phyloP scores from a whole-genome alignment of 53 echinoderm and acorn worm genomes.

The Actinopyga echinites region DNA sequence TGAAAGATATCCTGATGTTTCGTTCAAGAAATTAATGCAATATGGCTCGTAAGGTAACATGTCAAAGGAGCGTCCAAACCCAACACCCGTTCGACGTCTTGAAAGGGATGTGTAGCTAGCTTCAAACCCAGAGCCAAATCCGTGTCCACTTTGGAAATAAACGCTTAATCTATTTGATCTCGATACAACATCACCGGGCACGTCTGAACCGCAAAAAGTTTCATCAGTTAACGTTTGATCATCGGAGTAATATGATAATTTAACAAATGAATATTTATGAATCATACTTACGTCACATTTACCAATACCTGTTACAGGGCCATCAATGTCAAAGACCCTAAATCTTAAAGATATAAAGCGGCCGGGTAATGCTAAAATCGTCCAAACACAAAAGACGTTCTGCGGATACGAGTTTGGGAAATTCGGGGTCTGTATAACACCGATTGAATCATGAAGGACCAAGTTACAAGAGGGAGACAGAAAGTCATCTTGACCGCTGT shows the following conservation, averaged over 20 bases:
- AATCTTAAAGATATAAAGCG: constrained; percentile 12
- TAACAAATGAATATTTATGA: constrained; percentile 25
- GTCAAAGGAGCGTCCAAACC: constrained; percentile 2
- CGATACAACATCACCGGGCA: background rate
- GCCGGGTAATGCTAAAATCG: constrained; percentile 6
- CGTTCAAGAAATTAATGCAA: background rate
- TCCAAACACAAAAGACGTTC: constrained; percentile 21
- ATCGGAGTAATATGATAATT: constrained; percentile 19
- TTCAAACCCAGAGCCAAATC: constrained; percentile 2
- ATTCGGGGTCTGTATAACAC: constrained; percentile 31
- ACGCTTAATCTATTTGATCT: constrained; percentile 8
- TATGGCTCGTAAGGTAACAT: background rate
- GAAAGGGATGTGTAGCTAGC: background rate
- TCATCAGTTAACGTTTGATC: constrained; percentile 2
- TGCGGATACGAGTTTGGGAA: background rate
- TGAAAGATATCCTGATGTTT: constrained; percentile 13
- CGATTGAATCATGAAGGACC: constrained; percentile 17
- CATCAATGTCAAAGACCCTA: constrained; percentile 1
- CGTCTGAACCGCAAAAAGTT: constrained; percentile 21
- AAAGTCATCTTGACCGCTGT: background rate
- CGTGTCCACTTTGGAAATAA: constrained; percentile 35
- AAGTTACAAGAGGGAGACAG: background rate
- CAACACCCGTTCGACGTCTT: background rate
- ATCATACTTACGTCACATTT: constrained; percentile 33
- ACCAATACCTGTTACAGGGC: constrained; percentile 5